Evolutionary conservation across 1,140 invertebrate genomes (phyloP).

Genomic region (Adoxophyes honmai): DNA sequence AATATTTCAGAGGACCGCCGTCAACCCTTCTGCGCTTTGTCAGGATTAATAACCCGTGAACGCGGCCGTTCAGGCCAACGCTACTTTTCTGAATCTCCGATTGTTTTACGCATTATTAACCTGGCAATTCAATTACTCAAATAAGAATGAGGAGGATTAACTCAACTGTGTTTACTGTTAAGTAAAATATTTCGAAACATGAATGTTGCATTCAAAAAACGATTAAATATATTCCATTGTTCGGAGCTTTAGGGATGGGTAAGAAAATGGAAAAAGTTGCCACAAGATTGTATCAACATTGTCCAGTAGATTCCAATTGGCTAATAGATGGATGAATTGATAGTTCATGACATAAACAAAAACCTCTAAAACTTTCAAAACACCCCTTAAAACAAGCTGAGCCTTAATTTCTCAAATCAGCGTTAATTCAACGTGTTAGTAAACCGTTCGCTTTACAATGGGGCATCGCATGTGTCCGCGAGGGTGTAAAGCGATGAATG

Average conservation of each 20-base stretch:
- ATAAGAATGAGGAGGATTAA: constrained; percentile 53
- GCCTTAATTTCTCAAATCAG: neutral
- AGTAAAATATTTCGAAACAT: constrained; percentile 5
- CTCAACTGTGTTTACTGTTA: constrained; percentile 24
- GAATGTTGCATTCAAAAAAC: no score
- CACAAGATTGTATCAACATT: constrained; percentile 4
- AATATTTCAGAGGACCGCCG: constrained; percentile 51
- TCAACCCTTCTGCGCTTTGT: constrained; percentile 72
- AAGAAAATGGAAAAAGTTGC: no score
- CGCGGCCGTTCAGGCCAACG: constrained; percentile 37
- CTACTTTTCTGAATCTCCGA: constrained; percentile 67
- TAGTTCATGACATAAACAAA: no score
- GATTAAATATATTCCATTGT: no score
- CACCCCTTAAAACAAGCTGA: neutral
- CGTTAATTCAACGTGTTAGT: constrained; percentile 20
- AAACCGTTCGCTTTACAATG: constrained; percentile 44
- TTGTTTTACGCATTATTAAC: constrained; percentile 76
- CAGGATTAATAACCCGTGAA: constrained; percentile 73
- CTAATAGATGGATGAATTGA: no score
- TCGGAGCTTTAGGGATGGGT: no score
- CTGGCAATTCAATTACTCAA: constrained; percentile 68
- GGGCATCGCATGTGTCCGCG: constrained; percentile 49
- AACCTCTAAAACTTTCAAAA: neutral
- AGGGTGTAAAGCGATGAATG: constrained; percentile 57
- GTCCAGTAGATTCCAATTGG: neutral